Evolutionary conservation across 2,888 invertebrate genomes (phyloP).

Genomic region (Cheilosia pagana): DNA sequence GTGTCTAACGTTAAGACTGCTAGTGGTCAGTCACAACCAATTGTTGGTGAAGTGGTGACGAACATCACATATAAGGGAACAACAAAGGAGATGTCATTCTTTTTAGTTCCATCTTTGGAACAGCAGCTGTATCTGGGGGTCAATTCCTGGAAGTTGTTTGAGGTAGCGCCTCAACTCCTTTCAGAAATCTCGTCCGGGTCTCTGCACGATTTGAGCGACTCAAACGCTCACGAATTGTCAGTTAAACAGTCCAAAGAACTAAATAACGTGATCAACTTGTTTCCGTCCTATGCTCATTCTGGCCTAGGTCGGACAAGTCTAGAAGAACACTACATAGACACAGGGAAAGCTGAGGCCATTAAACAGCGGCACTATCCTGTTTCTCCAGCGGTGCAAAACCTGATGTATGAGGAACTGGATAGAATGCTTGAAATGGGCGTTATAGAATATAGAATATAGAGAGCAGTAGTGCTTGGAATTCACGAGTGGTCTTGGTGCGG

Average conservation of each 20-base stretch:
- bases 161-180: constrained; percentile 17
- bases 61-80: not conserved
- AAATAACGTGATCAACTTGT: not conserved
- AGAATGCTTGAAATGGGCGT: too few relatives aligned
- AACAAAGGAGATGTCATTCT: not conserved
- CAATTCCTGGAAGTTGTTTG: constrained; percentile 24
- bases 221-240: not conserved
- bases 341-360: not conserved
- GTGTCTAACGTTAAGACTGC: constrained; percentile 17
- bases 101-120: not conserved
- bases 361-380: constrained; percentile 57
- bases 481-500: too few relatives aligned
- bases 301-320: constrained; percentile 45
- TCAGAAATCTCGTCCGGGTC: constrained; percentile 1
- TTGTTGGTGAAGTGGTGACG: constrained; percentile 8
- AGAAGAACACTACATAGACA: constrained; percentile 37
- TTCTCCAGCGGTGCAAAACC: constrained; percentile 54
- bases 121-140: constrained; percentile 12
- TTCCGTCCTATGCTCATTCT: not conserved
- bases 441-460: too few relatives aligned
- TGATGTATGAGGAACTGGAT: too few relatives aligned
- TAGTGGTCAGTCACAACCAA: constrained; percentile 24
- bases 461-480: too few relatives aligned
- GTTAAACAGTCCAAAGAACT: not conserved
- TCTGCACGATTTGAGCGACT: too few relatives aligned